phyloP scores from a whole-genome alignment of 2,888 invertebrate genomes.

The Unio pictorum region DNA sequence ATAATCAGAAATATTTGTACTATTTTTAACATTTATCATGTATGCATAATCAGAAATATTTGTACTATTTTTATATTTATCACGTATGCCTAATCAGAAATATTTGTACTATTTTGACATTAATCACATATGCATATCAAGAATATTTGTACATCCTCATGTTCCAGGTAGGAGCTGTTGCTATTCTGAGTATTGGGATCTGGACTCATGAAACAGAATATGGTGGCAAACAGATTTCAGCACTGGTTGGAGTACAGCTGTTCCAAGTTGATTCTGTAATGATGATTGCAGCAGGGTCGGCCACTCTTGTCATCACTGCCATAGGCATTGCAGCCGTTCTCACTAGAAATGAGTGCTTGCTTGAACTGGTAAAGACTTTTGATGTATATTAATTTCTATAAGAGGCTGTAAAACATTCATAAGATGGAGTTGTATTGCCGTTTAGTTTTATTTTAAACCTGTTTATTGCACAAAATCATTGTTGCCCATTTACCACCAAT shows the following conservation, averaged over 20 bases:
- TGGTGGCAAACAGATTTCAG: constrained; percentile 55
- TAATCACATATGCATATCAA: no score
- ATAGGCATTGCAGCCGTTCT: constrained; percentile 49
- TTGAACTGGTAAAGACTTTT: constrained; percentile 52
- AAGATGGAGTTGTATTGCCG: not conserved
- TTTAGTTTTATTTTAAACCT: not conserved
- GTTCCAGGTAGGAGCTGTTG: constrained; percentile 50
- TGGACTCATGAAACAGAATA: constrained; percentile 59
- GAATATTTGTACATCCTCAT: no score
- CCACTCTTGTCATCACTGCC: constrained; percentile 44
- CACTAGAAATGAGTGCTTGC: constrained; percentile 50
- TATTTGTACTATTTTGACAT: no score
- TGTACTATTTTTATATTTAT: no score
- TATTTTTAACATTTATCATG: no score
- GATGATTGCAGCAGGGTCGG: constrained; percentile 50
- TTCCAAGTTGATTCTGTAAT: constrained; percentile 57
- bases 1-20: no score
- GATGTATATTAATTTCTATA: no score
- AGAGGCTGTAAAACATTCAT: no score
- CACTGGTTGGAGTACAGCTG: constrained; percentile 48
- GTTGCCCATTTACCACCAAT: not conserved
- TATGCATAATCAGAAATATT: no score
- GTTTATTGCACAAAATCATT: not conserved
- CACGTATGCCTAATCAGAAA: no score
- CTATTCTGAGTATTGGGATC: constrained; percentile 55